These are phyloP conservation scores for Tholera decimalis DNA, from an alignment of 2,888 invertebrate species.

Conservation along the genomic window DNA sequence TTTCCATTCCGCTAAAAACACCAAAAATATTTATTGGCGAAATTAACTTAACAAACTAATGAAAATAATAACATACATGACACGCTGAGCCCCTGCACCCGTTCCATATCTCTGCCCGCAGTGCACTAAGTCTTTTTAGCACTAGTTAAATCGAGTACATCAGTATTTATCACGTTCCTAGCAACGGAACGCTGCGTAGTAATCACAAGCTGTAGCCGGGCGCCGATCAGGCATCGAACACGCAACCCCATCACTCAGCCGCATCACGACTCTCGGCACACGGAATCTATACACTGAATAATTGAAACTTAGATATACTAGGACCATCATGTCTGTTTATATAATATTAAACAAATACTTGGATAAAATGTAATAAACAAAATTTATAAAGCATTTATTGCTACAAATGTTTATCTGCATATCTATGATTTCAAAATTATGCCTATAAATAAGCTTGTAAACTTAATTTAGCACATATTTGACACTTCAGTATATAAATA, in stretches of 20 bases:
- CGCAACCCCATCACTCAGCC: slow-evolving; percentile 57
- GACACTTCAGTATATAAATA: too few species aligned
- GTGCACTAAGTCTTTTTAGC: slow-evolving; percentile 47
- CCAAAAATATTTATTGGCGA: too few species aligned
- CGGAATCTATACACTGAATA: slow-evolving; percentile 32
- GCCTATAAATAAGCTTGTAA: too few species aligned
- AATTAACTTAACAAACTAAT: too few species aligned
- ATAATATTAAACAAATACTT: too few species aligned
- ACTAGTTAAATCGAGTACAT: slow-evolving; percentile 54
- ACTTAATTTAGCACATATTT: too few species aligned
- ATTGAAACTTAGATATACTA: slow-evolving; percentile 1
- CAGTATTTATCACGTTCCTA: slow-evolving; percentile 60
- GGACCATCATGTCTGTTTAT: not conserved
- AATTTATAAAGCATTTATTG: too few species aligned
- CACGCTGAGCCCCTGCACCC: not conserved
- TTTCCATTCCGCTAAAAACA: too few species aligned
- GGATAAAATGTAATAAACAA: too few species aligned
- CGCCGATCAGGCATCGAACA: slow-evolving; percentile 56
- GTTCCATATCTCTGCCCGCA: slow-evolving; percentile 11
- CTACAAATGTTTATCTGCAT: too few species aligned
- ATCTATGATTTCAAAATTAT: too few species aligned
- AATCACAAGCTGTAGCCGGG: slow-evolving; percentile 52
- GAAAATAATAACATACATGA: not conserved
- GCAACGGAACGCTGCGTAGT: slow-evolving; percentile 33
- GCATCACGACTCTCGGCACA: slow-evolving; percentile 59